These are phyloP conservation scores for Sesamia nonagrioides DNA, from an alignment of 1,140 invertebrate species.

Conservation along the genomic window DNA sequence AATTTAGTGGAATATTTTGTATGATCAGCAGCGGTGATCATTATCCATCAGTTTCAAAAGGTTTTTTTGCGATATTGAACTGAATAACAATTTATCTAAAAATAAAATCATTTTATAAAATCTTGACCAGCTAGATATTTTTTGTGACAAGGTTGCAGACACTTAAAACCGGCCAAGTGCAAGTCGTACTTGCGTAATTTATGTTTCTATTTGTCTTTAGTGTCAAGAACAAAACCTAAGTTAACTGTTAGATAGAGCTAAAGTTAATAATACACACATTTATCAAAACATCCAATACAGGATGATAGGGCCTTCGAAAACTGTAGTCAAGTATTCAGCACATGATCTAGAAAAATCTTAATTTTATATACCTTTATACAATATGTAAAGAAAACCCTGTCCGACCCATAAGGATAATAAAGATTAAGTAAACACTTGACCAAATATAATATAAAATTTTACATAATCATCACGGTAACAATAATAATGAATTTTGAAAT, in stretches of 20 bases:
- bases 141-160: slow-evolving; percentile 28
- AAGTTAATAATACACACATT: too few relatives aligned
- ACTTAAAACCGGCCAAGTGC: slow-evolving; percentile 26
- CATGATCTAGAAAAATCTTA: too few relatives aligned
- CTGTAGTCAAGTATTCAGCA: too few relatives aligned
- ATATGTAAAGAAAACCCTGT: too few relatives aligned
- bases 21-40: background rate
- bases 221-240: background rate
- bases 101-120: slow-evolving; percentile 41
- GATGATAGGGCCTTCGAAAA: too few relatives aligned
- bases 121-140: slow-evolving; percentile 31
- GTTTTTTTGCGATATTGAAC: slow-evolving; percentile 1
- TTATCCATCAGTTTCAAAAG: background rate
- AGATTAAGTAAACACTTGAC: too few relatives aligned
- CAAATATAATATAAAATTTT: too few relatives aligned
- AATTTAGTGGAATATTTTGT: background rate
- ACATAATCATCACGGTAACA: too few relatives aligned
- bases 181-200: slow-evolving; percentile 6
- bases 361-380: too few relatives aligned
- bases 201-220: background rate
- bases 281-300: too few relatives aligned
- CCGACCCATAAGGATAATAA: too few relatives aligned
- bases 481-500: too few relatives aligned
- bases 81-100: slow-evolving; percentile 39
- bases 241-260: background rate